Base-by-base conservation (phyloP, 2,113 vertebrate genomes). In the Aythya baeri region DNA sequence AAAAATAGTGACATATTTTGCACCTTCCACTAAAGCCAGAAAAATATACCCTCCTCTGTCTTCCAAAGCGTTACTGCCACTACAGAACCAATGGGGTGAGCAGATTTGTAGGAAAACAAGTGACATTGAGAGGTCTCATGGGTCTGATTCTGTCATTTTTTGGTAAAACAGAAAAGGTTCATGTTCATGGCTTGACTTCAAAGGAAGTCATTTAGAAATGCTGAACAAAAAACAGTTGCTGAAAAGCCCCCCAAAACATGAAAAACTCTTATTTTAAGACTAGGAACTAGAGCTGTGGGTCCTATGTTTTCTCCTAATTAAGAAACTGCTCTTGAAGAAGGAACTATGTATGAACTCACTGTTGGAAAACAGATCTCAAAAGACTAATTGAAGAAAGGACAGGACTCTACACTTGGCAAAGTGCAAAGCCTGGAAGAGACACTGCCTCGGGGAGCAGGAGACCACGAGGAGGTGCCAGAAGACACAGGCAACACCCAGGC, bases 91-190 rank as follows among this genome's bases (percentile, higher is more conserved):
- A 57, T 9, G 13, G 8, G 23, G 7, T 25, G 68, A 78, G 36
- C 72, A 55, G 11, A 63, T 66, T 50, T 75, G 55, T 78, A 59
- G 15, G 17, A 78, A 86, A 92, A 50, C 12, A 50, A 78, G 13
- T 6, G 38, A 61, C 1, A 0, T 16, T 36, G 23, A 91, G 16
- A 67, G 38, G 86, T 46, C 83, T 83, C 1, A 1, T 1, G 0
- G 65, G 54, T 55, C 7, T 0, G 3, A 82, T 82, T 55, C 49
- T 82, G 34, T 5, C 4, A 6, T 38, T 88, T 91, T 59, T 70
- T 67, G 44, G 29, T 11, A 83, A 68, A 12, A 73, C 4, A 32
- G 18, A 80, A 81, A 70, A 90, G 7, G 17, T 57, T 91, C 31
- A 41, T 41, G 36, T 43, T 76, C 41, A 46, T 27, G 83, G 68